Evolutionary conservation across 2,888 invertebrate genomes (phyloP), one percentile per base, ranked within the genome.

Genomic region (Acrobasis consociella): DNA sequence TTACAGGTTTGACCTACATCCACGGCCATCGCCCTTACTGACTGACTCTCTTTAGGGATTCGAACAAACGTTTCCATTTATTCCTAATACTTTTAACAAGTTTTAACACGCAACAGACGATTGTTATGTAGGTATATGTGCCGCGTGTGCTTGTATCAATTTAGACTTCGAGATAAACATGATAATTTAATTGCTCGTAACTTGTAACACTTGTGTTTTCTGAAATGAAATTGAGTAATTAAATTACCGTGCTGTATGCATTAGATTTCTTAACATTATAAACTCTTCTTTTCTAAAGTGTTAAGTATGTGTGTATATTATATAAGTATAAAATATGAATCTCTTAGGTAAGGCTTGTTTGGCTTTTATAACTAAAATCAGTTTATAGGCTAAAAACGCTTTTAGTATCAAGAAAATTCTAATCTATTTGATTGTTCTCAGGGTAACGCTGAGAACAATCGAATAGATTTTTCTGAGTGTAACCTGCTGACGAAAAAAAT

Each of bases 1-100:
- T 68, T 71, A 72, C 72, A 67, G 72, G 70, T 70, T 66, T 77
- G 80, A 75, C 81, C 79, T 67, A 79, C 66, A 75, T 77, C 58
- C 59, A 58, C 60, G 64, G 66, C 66, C 71, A 66, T 67, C 64
- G 68, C 65, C 64, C 67, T 22, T 65, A 46, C 58, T 52, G 62
- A 64, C 22, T 22, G 52, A 62, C 65, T 59, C 67, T 66, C 70
- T 67, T 69, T 60, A 52, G 70, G 72, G 72, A 72, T 65, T 67
- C 53, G 63, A 60, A 64, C 63, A 65, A 51, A 64, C 64, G 60
- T n/a, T 63, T 62, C 42, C 42, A 64, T 53, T 62, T 60, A 59
- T 62, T 60, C 9, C 22, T 5, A 22, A 17, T 42, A 39, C 51
- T 51, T 50, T 31, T 42, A 39, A 50, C 42, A 52, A 17, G n/a